Percentiles rank a stretch among this genome's conserved stretches.
phyloP scores from a whole-genome alignment of 2,797 vertebrate species.

The Miichthys miiuy region DNA sequence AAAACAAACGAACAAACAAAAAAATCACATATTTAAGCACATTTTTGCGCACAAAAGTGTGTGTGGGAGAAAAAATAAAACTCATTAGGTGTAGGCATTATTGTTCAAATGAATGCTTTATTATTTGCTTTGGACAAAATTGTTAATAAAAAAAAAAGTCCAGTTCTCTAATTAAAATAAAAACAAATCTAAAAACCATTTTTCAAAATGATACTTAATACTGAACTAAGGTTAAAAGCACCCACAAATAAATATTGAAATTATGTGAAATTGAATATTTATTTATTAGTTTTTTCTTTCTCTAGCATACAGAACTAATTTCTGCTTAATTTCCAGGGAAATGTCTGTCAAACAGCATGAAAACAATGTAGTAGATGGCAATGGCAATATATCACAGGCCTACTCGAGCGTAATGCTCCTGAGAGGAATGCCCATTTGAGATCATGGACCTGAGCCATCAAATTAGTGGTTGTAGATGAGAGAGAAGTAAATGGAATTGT shows the following conservation, averaged over 20 bases:
- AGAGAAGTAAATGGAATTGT: neutral
- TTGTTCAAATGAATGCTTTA: neutral
- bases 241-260: neutral
- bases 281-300: neutral
- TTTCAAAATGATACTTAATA: neutral
- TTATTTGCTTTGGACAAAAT: neutral
- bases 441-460: slow-evolving; percentile 1
- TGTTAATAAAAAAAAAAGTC: neutral
- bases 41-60: too few relatives aligned
- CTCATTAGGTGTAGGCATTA: neutral
- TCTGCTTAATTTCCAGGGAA: neutral
- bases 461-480: neutral
- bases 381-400: neutral
- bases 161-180: neutral
- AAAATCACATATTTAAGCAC: too few relatives aligned
- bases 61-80: too few relatives aligned
- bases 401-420: neutral
- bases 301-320: neutral
- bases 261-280: neutral
- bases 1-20: neutral
- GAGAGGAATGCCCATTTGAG: slow-evolving; percentile 2
- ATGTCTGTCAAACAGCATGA: neutral
- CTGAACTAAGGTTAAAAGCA: neutral
- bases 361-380: neutral
- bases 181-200: neutral